Evolutionary conservation across 2,113 vertebrate species (phyloP), one percentile per base, ranked within the genome.

Genomic region (Sinocyclocheilus rhinocerous): DNA sequence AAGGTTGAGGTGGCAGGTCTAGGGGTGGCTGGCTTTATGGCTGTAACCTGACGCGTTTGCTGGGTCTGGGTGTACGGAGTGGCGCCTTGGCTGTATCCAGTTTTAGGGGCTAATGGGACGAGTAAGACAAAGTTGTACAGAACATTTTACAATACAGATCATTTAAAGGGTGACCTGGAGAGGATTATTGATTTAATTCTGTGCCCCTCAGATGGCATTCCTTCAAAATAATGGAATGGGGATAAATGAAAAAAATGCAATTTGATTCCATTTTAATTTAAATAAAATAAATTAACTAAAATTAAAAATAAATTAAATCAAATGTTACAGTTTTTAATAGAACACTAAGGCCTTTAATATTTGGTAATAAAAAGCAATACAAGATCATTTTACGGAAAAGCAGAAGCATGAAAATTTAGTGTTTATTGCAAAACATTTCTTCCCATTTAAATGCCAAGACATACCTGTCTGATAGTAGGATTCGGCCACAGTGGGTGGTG

Each of bases 381-480:
- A 1, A 22, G 16, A 70, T 4, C 0, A 70, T 22, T 39, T 15
- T 67, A 67, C 13, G 16, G 36, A 72, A 72, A 72, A 72, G 12
- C 16, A 39, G 8, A 72, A 22, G 33, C 36, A 72, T 22, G 4
- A 39, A 22, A 39, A 70, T 20, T 1, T 12, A 67, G 0, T 5
- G 29, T 16, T 67, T 15, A 67, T 6, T 33, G 29, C 26, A 29
- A 2, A 15, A 20, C 20, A 20, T 20, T n/a, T 61, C 26, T 69
- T 39, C 20, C 69, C 9, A n/a, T 72, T 73, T 42, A 42, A 73
- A 73, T 76, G 78, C 81, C 50, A 83, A 50, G 86, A 59, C 26
- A 75, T 87, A 98, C 97, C 97, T 93, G 97, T 97, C 92, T 99
- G 98, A 91, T 99, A 99, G 93, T 99, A 99, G 5, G 97, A 97